Percentiles rank a stretch among this genome's conserved stretches.
Conservation (phyloP, 2,113 vertebrate genomes). For the Saimiri boliviensis region DNA sequence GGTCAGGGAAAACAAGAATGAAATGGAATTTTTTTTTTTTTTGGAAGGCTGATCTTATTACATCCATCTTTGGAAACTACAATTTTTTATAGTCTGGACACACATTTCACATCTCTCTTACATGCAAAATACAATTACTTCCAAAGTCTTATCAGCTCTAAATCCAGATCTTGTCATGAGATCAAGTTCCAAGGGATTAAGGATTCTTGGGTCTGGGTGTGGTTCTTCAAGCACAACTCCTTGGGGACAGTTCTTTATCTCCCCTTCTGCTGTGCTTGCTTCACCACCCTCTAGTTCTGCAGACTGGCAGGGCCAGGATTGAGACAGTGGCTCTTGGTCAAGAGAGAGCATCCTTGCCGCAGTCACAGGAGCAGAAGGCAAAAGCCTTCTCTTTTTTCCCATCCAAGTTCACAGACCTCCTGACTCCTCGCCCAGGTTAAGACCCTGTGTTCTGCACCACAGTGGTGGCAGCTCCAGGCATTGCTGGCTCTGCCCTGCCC, state of each 20-base stretch:
- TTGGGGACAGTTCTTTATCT: background rate
- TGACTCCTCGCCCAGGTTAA: too few relatives aligned
- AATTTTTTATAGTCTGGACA: background rate
- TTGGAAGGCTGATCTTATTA: background rate
- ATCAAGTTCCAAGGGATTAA: background rate
- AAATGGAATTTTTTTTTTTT: too few relatives aligned
- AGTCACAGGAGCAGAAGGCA: too few relatives aligned
- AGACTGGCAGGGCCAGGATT: too few relatives aligned
- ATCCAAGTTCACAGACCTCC: accelerated
- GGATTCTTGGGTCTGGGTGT: background rate
- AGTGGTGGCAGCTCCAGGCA: accelerated
- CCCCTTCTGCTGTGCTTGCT: background rate
- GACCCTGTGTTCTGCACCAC: accelerated
- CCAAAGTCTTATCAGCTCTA: background rate
- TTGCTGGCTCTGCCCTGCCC: accelerated
- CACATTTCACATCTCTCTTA: background rate
- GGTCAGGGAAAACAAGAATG: background rate
- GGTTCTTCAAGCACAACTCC: background rate
- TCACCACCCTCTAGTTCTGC: background rate
- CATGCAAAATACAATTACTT: background rate
- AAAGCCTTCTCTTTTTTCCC: too few relatives aligned
- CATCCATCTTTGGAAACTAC: background rate
- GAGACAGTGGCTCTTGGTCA: too few relatives aligned
- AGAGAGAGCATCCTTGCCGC: too few relatives aligned
- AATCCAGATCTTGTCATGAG: background rate